Evolutionary conservation across 2,797 vertebrate genomes (phyloP), one percentile per base, ranked within the genome.

Genomic region (Ctenopoma kingsleyae): DNA sequence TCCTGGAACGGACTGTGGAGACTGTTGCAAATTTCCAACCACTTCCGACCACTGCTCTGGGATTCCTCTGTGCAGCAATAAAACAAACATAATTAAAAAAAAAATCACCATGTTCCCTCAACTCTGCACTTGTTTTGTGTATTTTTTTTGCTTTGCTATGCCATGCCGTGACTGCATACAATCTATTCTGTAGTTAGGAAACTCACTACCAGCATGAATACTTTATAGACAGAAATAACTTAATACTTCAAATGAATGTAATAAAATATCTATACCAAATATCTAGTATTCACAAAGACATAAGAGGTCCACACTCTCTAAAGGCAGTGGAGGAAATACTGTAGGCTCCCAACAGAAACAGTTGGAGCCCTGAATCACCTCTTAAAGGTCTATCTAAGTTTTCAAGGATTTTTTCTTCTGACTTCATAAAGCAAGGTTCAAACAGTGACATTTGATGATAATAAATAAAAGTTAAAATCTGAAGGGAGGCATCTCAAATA

Each of bases 1-100:
- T 90, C 84, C 80, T 74, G 72, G 71, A 86, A 84, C 62, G 41
- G 51, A 78, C 67, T 57, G 68, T 74, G 71, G 64, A 76, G 71
- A 67, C 63, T 50, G 60, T 77, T 78, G 68, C 78, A 84, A 55
- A 84, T 84, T 82, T 69, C 50, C 62, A 80, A 69, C 51, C 47
- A 69, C 58, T 35, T 12, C 46, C 8, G 12, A 53, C 16, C 60
- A 56, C 48, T 30, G 46, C 51, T 72, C 17, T 64, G 66, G 40
- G 35, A 23, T 74, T 68, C 76, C 50, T 72, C 36, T 58, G 32
- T 58, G 72, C 57, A 76, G 62, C 30, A 71, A 62, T 70, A 51
- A 71, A 80, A 73, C 72, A 62, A 74, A 73, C 57, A 71, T 67
- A 47, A 59, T 38, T 1, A 17, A 8, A n/a, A 47, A 59, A 27